Conservation (phyloP, 2,113 vertebrate genomes). For the Lycaon pictus region DNA sequence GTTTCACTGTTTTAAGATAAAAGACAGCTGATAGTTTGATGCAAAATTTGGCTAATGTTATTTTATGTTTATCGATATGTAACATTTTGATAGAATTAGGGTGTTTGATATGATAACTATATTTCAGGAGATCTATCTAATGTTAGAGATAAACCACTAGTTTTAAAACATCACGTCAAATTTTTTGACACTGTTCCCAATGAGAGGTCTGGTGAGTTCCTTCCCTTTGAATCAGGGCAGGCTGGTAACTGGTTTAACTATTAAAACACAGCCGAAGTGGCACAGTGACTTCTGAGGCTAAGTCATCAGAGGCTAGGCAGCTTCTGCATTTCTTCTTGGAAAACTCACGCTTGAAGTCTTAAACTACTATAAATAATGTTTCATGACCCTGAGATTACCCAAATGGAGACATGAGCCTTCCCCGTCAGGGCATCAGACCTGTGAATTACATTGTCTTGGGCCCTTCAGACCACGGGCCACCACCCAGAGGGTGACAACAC, state of each 20-base stretch:
- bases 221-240: background rate
- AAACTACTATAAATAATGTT: background rate
- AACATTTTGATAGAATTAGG: background rate
- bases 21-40: background rate
- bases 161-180: background rate
- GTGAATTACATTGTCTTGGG: background rate
- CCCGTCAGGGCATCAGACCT: background rate
- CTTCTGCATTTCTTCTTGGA: background rate
- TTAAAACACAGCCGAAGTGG: background rate
- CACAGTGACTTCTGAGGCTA: background rate
- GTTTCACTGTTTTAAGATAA: background rate
- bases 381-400: background rate
- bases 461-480: background rate
- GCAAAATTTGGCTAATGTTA: background rate
- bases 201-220: accelerated
- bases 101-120: background rate
- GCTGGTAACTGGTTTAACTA: background rate
- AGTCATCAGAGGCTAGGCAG: background rate
- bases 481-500: background rate
- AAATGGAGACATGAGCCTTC: background rate
- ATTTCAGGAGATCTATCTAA: background rate
- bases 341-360: background rate
- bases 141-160: background rate
- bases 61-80: background rate
- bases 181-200: background rate